Evolutionary conservation across 2,888 invertebrate species (phyloP), one percentile per base, ranked within the genome.

Genomic region (Pyrrhopygopsis socrates): DNA sequence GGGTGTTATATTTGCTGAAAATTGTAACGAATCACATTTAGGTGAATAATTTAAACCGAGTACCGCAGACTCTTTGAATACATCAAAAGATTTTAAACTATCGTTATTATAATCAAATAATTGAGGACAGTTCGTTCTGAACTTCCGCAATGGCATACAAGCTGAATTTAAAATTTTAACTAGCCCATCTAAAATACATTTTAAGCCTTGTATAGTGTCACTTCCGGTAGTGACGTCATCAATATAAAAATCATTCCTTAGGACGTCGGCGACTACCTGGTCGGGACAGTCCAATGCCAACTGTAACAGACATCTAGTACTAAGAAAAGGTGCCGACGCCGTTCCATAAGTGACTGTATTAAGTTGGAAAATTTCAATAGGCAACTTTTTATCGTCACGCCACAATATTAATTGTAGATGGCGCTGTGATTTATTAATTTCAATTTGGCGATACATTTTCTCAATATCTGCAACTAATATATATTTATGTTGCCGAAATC

Each of bases 31-130:
- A n/a, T 73, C 73, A 73, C 29, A 29, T 29, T 73, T 54, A 73
- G 73, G 73, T 50, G 54, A 73, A 27, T 54, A 73, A 73, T 73
- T 73, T n/a, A 73, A 54, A 54, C 73, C 73, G 24, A 73, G 30
- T 5, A 73, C 73, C 9, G 50, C 45, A 54, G 73, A 73, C 15
- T 73, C 73, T 50, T 73, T 73, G 4, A 30, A 54, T 27, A 73
- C 45, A 11, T 73, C 73, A 30, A 54, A 27, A 29, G 73, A 30
- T 29, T 29, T 13, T 13, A 30, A 73, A n/a, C 11, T 45, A 45
- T 73, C 20, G 34, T 50, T 30, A 54, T 5, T 54, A 54, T 29
- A 30, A 50, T 54, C 20, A 73, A 73, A 73, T 27, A 73, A 73
- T n/a, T 73, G 50, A 50, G 27, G 45, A 29, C 73, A 73, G n/a